Evolutionary conservation across 2,888 invertebrate genomes (phyloP).

Genomic region (Seira ritae): DNA sequence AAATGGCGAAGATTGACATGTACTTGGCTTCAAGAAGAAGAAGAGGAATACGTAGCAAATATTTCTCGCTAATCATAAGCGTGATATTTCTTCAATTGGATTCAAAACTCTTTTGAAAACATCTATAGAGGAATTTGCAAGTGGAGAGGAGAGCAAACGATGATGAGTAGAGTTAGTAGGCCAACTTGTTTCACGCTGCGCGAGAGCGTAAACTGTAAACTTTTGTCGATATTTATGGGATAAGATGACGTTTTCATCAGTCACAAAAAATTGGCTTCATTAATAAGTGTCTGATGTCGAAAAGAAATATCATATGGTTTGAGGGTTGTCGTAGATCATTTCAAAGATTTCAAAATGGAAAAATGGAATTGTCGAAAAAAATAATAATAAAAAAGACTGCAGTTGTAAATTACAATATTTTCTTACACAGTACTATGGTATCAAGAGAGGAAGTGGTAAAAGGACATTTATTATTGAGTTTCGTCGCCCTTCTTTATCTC

Average conservation of each 20-base stretch:
- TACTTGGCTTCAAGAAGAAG: not conserved
- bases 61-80: too few relatives aligned
- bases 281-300: not conserved
- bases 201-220: not conserved
- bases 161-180: not conserved
- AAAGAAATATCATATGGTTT: not conserved
- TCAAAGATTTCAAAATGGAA: not conserved
- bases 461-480: too few relatives aligned
- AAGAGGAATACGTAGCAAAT: not conserved
- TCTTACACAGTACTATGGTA: too few relatives aligned
- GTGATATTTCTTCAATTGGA: not conserved
- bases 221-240: not conserved
- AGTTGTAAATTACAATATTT: too few relatives aligned
- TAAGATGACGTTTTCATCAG: not conserved
- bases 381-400: too few relatives aligned
- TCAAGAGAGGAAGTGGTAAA: too few relatives aligned
- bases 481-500: too few relatives aligned
- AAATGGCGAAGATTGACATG: constrained; percentile 4
- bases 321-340: not conserved
- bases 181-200: constrained; percentile 7
- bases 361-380: too few relatives aligned
- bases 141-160: not conserved
- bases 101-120: not conserved
- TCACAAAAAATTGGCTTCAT: not conserved
- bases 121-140: not conserved